Evolutionary conservation across 1,140 invertebrate genomes (phyloP), one percentile per base, ranked within the genome.

Genomic region (Achroia grisella): DNA sequence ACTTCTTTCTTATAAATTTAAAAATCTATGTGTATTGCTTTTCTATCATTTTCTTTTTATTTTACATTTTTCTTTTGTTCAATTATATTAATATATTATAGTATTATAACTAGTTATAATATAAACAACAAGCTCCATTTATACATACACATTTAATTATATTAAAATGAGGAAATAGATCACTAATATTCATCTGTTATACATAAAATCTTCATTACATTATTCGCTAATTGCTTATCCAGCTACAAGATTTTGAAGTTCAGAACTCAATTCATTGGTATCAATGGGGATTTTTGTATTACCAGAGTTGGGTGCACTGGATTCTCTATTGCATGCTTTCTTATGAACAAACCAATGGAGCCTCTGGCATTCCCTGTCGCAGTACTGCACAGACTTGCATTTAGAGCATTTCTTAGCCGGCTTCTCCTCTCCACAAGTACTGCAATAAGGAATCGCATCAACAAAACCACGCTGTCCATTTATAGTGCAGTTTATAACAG

Each of bases 271-370:
- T 41, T 87, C 85, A 8, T 69, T 54, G 2, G 81, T 56, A 48
- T 87, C 86, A 17, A 87, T 78, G 17, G 68, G 72, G 2, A 55
- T 47, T 56, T 83, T 83, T 27, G 58, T 35, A 44, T 72, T 73
- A 4, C 57, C 34, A 10, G 62, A 50, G 8, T 74, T 63, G 3
- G 86, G 74, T 4, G 65, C 68, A 62, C 75, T 77, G 1, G 65
- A 86, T 17, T 91, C 83, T 56, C 90, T 86, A 6, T 90, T 87
- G 58, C 93, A 94, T 15, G 89, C 90, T 74, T 97, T 97, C 85
- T 99, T 99, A 78, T 99, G 98, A 55, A 95, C 91, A 60, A 94
- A 93, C 98, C 98, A 99, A 83, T 99, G 97, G 5, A 98, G 82
- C 59, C 95, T 91, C 79, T 99, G 98, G 80, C 98, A 99, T 61